A percentile compares a stretch with the other conserved stretches of the same genome.
Evolutionary conservation across 37 sponge, comb jelly and placozoan genomes (phyloP).

Genomic region (Theonella swinhoei): DNA sequence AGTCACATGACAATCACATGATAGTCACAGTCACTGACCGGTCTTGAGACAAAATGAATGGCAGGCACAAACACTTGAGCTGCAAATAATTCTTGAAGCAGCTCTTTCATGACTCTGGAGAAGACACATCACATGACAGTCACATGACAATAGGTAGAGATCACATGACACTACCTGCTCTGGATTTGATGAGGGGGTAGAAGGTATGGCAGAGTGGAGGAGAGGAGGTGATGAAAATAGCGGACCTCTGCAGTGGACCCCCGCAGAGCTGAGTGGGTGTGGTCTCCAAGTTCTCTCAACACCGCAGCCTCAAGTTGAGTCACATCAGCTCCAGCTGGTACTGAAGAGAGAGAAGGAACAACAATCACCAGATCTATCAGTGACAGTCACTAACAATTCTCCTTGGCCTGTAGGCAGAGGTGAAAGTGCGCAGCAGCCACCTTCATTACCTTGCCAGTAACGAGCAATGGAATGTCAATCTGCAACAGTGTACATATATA

Average conservation of each 20-base stretch:
- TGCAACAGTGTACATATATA: too few relatives aligned
- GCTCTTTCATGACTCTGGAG: slow-evolving; percentile 34
- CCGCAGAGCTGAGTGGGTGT: slow-evolving; percentile 50
- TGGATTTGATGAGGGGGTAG: slow-evolving; percentile 30
- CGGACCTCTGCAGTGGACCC: slow-evolving; percentile 30
- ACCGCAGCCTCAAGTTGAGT: slow-evolving; percentile 30
- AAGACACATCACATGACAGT: background rate
- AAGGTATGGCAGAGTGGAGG: slow-evolving; percentile 40
- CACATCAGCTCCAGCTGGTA: slow-evolving; percentile 30
- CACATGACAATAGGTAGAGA: background rate
- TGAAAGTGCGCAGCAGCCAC: slow-evolving; percentile 54
- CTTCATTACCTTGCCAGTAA: slow-evolving; percentile 33
- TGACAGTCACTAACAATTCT: slow-evolving; percentile 30
- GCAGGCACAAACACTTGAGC: slow-evolving; percentile 58
- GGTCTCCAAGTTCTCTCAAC: slow-evolving; percentile 27
- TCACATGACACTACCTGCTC: slow-evolving; percentile 15
- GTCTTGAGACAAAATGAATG: slow-evolving; percentile 62
- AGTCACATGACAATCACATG: background rate
- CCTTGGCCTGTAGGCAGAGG: slow-evolving; percentile 49
- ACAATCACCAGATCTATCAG: background rate
- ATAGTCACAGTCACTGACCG: slow-evolving; percentile 50
- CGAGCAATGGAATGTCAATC: slow-evolving; percentile 56
- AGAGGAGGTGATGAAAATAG: slow-evolving; percentile 55
- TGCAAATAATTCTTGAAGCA: slow-evolving; percentile 62
- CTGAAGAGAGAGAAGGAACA: slow-evolving; percentile 13